Evolutionary conservation across 2,113 vertebrate species (phyloP).

Genomic region (Suricata suricatta): DNA sequence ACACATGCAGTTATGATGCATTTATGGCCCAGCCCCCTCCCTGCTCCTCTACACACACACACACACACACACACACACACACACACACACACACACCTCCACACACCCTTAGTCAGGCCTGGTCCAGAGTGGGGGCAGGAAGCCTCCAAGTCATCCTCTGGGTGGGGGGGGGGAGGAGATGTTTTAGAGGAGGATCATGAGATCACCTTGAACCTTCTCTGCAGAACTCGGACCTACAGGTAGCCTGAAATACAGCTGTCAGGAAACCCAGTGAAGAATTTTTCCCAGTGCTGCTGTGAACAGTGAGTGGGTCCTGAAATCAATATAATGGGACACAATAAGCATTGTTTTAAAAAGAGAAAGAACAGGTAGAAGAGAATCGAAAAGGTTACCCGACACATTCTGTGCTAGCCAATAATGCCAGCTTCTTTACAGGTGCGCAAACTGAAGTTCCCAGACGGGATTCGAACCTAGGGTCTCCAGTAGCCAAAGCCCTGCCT

Average conservation of each 20-base stretch:
- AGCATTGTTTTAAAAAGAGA: slow-evolving; percentile 29
- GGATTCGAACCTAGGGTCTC: slow-evolving; percentile 48
- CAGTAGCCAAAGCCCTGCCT: slow-evolving; percentile 42
- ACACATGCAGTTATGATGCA: neutral
- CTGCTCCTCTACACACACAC: neutral
- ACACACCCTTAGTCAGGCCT: neutral
- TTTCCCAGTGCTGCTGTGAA: slow-evolving; percentile 45
- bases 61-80: neutral
- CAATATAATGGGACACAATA: slow-evolving; percentile 23
- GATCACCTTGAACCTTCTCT: slow-evolving; percentile 32
- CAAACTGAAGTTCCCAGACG: slow-evolving; percentile 36
- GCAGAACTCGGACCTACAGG: slow-evolving; percentile 7
- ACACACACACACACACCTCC: neutral
- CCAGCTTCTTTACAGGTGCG: slow-evolving; percentile 54
- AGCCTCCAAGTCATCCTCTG: neutral
- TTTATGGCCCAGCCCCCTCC: neutral
- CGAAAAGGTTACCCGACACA: slow-evolving; percentile 53
- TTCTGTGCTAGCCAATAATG: slow-evolving; percentile 54
- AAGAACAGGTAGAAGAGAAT: slow-evolving; percentile 13
- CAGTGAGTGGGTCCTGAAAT: slow-evolving; percentile 23
- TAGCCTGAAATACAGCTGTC: slow-evolving; percentile 5
- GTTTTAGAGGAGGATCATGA: neutral
- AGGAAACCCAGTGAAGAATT: neutral
- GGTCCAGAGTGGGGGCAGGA: neutral
- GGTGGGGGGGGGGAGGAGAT: neutral